A percentile compares a stretch with the other conserved stretches of the same genome.
Conservation (phyloP, 2,888 invertebrate genomes). For the Busseola fusca region DNA sequence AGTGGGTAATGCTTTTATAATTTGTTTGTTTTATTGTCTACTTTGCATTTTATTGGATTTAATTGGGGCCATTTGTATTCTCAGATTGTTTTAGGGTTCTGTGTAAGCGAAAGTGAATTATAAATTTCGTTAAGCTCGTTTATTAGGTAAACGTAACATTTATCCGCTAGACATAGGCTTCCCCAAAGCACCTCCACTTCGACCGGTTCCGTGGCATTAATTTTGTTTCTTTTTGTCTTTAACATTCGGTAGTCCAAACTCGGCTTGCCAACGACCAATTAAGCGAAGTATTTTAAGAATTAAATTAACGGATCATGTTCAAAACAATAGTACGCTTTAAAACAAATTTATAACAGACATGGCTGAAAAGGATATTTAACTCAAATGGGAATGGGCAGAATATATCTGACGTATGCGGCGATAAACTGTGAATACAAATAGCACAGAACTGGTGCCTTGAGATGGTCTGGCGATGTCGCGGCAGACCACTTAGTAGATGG, state of each 20-base stretch:
- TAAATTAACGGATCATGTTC: background rate
- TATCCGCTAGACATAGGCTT: too few species aligned
- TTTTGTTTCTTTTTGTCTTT: background rate
- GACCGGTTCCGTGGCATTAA: background rate
- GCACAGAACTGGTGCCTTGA: background rate
- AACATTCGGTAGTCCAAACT: background rate
- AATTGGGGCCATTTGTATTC: constrained; percentile 79
- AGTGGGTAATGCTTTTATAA: constrained; percentile 85
- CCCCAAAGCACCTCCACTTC: too few species aligned
- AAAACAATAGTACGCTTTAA: background rate
- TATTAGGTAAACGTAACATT: background rate
- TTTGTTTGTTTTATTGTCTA: constrained; percentile 86
- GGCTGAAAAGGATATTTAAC: background rate
- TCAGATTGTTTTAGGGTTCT: constrained; percentile 63
- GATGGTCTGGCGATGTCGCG: background rate
- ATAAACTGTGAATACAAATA: background rate
- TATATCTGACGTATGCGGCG: too few species aligned
- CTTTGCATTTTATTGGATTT: constrained; percentile 85
- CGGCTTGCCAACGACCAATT: background rate
- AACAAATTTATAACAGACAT: background rate
- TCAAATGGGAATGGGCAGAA: background rate
- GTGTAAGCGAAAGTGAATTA: constrained; percentile 19
- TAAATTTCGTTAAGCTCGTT: background rate
- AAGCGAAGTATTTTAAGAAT: background rate
- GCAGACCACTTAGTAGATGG: background rate